Conservation (phyloP, 2,888 invertebrate species). For the Nomada fucata region DNA sequence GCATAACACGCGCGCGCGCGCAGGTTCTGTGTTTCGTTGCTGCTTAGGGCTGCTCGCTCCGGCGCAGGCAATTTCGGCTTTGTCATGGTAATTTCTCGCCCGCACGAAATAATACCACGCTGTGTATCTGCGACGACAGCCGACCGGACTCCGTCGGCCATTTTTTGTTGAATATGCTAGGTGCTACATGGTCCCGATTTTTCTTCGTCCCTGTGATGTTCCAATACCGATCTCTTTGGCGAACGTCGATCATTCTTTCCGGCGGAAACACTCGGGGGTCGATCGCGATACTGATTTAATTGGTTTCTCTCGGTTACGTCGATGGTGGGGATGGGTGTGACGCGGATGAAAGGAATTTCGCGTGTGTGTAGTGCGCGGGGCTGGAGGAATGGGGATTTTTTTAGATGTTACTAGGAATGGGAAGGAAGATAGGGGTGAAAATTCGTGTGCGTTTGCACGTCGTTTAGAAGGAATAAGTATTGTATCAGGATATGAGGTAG, state of each 20-base stretch:
- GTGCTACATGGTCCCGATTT: conserved; percentile 5
- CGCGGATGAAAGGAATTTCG: too few relatives aligned
- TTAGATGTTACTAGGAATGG: too few relatives aligned
- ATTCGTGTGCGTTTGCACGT: too few relatives aligned
- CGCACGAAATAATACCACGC: conserved; percentile 65
- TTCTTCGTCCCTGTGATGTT: background rate
- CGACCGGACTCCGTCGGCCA: conserved; percentile 11
- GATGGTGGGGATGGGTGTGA: too few relatives aligned
- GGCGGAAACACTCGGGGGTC: too few relatives aligned
- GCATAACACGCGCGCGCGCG: conserved; percentile 44
- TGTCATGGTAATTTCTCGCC: conserved; percentile 75
- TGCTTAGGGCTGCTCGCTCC: conserved; percentile 64
- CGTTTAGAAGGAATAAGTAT: too few relatives aligned
- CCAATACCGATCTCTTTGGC: background rate
- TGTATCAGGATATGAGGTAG: too few relatives aligned
- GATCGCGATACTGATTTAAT: too few relatives aligned
- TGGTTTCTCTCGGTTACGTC: too few relatives aligned
- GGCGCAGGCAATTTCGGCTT: conserved; percentile 73
- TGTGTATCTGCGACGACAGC: conserved; percentile 18
- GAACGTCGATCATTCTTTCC: background rate
- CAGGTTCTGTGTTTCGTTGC: conserved; percentile 39
- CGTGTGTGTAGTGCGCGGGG: too few relatives aligned
- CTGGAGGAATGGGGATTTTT: too few relatives aligned
- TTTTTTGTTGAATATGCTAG: background rate
- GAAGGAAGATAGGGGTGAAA: too few relatives aligned